A percentile compares a stretch with the other conserved stretches of the same genome.
Conservation (phyloP, 1,140 invertebrate genomes). For the Ephestia elutella region DNA sequence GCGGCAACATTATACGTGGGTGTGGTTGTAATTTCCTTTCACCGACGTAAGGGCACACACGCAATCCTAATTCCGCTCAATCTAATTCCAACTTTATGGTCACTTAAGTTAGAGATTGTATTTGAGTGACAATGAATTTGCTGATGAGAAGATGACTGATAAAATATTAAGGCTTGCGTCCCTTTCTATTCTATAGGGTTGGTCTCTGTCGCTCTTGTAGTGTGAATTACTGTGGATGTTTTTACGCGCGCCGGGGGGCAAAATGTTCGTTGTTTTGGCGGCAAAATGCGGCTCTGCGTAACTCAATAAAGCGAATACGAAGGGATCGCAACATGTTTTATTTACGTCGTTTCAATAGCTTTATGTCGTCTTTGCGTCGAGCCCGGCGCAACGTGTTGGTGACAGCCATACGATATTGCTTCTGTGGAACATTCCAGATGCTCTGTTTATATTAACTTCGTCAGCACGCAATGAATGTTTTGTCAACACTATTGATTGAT, state of each 20-base stretch:
- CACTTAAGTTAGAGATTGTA: constrained; percentile 15
- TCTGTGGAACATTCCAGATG: constrained; percentile 14
- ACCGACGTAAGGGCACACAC: constrained; percentile 73
- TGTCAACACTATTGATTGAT: neutral
- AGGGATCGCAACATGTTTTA: constrained; percentile 70
- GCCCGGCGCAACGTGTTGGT: constrained; percentile 43
- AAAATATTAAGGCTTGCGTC: constrained; percentile 67
- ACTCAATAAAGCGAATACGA: constrained; percentile 69
- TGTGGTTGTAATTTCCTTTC: constrained; percentile 74
- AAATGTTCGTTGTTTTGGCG: constrained; percentile 72
- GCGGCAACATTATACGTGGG: constrained; percentile 74
- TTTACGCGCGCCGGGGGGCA: constrained; percentile 71
- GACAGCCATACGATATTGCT: constrained; percentile 42
- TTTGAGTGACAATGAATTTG: constrained; percentile 21
- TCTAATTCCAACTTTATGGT: constrained; percentile 33
- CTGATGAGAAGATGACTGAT: constrained; percentile 65
- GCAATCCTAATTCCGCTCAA: constrained; percentile 38
- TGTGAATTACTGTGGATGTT: constrained; percentile 50
- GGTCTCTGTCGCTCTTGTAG: constrained; percentile 44
- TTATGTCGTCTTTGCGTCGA: constrained; percentile 54
- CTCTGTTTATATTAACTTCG: constrained; percentile 9
- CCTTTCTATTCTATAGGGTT: constrained; percentile 47
- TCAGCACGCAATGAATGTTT: constrained; percentile 13
- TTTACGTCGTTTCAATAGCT: constrained; percentile 69
- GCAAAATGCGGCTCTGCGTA: constrained; percentile 70